Evolutionary conservation across 2,797 vertebrate genomes (phyloP).

Genomic region (Chelidonichthys spinosus): DNA sequence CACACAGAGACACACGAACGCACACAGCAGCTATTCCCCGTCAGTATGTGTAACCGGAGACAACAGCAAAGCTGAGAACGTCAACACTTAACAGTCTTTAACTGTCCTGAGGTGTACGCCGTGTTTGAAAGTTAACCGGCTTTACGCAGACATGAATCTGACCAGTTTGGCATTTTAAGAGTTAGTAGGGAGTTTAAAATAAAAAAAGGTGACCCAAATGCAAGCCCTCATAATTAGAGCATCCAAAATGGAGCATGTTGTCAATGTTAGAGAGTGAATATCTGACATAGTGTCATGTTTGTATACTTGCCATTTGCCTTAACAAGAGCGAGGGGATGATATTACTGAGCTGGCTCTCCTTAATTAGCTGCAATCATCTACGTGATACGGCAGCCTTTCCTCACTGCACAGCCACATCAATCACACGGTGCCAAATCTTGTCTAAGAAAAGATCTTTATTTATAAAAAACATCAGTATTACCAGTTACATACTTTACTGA

Average conservation of each 20-base stretch:
- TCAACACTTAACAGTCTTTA: conserved; percentile 36
- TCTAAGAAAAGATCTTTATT: conserved; percentile 87
- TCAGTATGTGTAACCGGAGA: conserved; percentile 49
- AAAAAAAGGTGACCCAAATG: neutral
- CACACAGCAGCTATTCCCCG: conserved; percentile 5
- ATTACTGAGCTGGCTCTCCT: conserved; percentile 51
- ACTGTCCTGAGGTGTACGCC: neutral
- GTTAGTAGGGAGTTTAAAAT: neutral
- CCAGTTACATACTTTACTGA: conserved; percentile 86
- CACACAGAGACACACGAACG: neutral
- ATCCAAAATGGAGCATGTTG: neutral
- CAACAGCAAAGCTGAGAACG: conserved; percentile 19
- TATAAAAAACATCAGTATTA: conserved; percentile 86
- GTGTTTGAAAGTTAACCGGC: conserved; percentile 9
- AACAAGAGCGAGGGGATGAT: conserved; percentile 38
- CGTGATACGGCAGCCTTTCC: conserved; percentile 8
- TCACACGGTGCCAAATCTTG: conserved; percentile 50
- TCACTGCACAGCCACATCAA: conserved; percentile 34
- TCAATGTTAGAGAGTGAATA: conserved; percentile 19
- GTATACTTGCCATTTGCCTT: conserved; percentile 25
- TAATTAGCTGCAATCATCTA: conserved; percentile 67
- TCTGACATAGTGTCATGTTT: conserved; percentile 41
- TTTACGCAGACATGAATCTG: neutral
- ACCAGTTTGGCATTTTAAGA: neutral
- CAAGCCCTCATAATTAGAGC: conserved; percentile 14